phyloP scores from a whole-genome alignment of 2,113 vertebrate species.

The Hystrix cristata region DNA sequence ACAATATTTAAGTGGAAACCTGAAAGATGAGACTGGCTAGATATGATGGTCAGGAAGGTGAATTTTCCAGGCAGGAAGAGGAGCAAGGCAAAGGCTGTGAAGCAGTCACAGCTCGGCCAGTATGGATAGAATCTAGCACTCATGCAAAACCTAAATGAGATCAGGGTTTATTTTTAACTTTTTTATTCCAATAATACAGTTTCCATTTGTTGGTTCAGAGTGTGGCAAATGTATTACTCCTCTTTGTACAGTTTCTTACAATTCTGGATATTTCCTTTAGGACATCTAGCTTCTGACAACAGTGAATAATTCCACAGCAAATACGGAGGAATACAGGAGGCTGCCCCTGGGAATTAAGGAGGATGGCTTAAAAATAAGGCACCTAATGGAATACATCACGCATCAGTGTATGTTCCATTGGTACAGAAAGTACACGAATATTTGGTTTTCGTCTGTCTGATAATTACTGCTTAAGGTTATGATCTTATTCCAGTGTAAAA shows the following conservation, averaged over 20 bases:
- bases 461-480: constrained; percentile 48
- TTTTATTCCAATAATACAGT: neutral
- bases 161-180: neutral
- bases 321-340: constrained; percentile 32
- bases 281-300: constrained; percentile 64
- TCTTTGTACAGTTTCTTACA: constrained; percentile 58
- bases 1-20: neutral
- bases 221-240: neutral
- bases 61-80: neutral
- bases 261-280: constrained; percentile 70
- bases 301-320: constrained; percentile 74
- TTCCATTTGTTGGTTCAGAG: constrained; percentile 30
- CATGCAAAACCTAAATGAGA: neutral
- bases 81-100: neutral
- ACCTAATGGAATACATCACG: neutral
- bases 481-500: neutral
- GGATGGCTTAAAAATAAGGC: neutral
- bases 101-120: neutral
- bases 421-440: neutral
- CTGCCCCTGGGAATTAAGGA: neutral
- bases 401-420: neutral
- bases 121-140: neutral
- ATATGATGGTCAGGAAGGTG: neutral
- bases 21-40: neutral
- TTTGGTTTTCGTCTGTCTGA: constrained; percentile 14